These are phyloP conservation scores for Lophotis ruficrista DNA, from an alignment of 2,113 vertebrate genomes.

Conservation along the genomic window DNA sequence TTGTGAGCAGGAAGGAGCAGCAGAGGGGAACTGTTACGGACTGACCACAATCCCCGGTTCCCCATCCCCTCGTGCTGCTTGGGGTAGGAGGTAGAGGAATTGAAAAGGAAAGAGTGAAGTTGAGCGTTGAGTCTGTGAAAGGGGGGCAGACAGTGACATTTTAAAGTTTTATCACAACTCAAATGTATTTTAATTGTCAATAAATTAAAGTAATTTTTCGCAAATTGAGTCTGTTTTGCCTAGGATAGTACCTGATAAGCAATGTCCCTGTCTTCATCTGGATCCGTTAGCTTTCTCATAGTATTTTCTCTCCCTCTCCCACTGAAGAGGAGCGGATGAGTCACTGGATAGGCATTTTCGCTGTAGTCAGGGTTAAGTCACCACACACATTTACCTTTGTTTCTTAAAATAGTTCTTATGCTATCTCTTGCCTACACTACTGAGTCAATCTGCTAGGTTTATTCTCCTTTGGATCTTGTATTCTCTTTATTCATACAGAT, in stretches of 20 bases:
- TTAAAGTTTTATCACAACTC: not conserved
- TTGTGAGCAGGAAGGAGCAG: not conserved
- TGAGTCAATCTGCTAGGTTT: not conserved
- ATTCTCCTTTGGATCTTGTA: not conserved
- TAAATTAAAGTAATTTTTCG: not conserved
- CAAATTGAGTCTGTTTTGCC: not conserved
- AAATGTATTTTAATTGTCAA: not conserved
- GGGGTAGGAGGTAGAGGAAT: not conserved
- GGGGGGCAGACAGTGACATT: not conserved
- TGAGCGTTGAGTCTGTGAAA: not conserved
- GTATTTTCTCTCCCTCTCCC: not conserved
- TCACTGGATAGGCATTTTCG: not conserved
- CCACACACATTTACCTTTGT: not conserved
- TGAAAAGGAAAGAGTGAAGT: not conserved
- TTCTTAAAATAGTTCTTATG: not conserved
- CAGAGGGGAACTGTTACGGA: too few species aligned
- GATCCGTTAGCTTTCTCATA: not conserved
- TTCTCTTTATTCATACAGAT: not conserved
- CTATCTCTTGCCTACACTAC: not conserved
- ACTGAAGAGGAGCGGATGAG: not conserved
- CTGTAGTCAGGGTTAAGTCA: not conserved
- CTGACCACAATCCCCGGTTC: not conserved
- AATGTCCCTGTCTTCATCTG: not conserved
- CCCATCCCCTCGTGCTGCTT: too few species aligned
- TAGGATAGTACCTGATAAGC: not conserved